Percentiles rank a stretch among this genome's conserved stretches.
Conservation (phyloP, 2,113 vertebrate species). For the human (Homo sapiens) region DNA sequence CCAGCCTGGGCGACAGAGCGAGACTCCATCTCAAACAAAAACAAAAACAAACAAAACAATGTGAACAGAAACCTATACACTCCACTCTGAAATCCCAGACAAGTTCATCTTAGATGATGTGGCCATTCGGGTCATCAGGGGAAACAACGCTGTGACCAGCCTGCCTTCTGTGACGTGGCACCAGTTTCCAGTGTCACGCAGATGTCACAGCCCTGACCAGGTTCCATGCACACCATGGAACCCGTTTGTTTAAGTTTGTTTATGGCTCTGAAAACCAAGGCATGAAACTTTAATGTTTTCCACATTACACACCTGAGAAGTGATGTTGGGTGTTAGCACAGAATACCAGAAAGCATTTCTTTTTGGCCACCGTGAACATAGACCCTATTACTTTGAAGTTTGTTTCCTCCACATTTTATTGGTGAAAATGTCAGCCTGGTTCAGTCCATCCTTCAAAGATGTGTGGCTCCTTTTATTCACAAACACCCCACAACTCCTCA, state of each 20-base stretch:
- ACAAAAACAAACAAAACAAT: background rate
- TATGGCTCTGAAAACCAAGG: background rate
- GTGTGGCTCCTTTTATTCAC: background rate
- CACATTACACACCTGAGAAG: background rate
- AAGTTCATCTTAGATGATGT: fast-evolving
- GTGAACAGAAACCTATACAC: fast-evolving
- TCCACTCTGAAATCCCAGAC: background rate
- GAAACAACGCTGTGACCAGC: fast-evolving
- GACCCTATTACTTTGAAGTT: background rate
- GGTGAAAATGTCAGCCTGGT: background rate
- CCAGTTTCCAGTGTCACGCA: fast-evolving
- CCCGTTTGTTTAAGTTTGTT: background rate
- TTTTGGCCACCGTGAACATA: background rate
- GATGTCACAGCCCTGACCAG: fast-evolving
- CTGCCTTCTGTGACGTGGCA: fast-evolving
- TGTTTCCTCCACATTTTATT: background rate
- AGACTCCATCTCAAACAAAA: too few relatives aligned
- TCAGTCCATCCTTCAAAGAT: background rate
- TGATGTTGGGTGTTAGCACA: background rate
- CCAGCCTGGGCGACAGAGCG: too few relatives aligned
- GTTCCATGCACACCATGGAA: too few relatives aligned
- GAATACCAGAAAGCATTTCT: background rate
- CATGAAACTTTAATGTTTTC: fast-evolving
- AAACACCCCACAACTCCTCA: background rate
- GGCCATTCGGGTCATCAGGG: fast-evolving